A percentile compares a stretch with the other conserved stretches of the same genome.
These are phyloP conservation scores for Dunckerocampus dactyliophorus DNA, from an alignment of 2,113 vertebrate genomes.

Conservation along the genomic window DNA sequence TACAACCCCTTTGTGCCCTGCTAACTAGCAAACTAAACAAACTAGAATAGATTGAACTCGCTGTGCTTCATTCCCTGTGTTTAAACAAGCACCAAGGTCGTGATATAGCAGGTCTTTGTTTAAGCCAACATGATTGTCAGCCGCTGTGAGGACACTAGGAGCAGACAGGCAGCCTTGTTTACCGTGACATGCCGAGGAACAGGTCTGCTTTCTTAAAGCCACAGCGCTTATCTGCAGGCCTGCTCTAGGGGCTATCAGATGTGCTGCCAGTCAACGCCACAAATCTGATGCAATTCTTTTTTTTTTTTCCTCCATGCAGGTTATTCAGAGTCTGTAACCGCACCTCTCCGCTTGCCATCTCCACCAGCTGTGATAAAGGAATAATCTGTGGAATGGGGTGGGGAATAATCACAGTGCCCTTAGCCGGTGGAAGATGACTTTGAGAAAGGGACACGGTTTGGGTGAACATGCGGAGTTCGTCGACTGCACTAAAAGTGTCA, in stretches of 20 bases:
- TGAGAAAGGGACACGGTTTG: conserved; percentile 40
- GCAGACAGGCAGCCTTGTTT: conserved; percentile 56
- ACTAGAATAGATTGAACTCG: neutral
- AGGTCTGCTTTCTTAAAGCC: conserved; percentile 67
- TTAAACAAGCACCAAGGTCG: conserved; percentile 27
- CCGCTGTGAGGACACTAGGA: conserved; percentile 15
- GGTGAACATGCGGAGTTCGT: conserved; percentile 10
- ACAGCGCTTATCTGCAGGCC: conserved; percentile 63
- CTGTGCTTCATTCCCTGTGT: neutral
- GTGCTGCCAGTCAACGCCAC: conserved; percentile 62
- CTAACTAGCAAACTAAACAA: conserved; percentile 3
- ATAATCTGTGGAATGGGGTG: conserved; percentile 60
- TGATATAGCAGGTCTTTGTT: conserved; percentile 11
- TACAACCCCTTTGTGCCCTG: too few species aligned
- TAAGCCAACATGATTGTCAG: conserved; percentile 19
- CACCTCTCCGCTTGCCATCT: conserved; percentile 46
- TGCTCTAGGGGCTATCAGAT: conserved; percentile 70
- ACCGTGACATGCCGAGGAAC: conserved; percentile 53
- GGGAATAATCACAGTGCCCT: conserved; percentile 66
- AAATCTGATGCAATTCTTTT: conserved; percentile 65
- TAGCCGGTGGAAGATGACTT: conserved; percentile 54
- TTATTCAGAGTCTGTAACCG: conserved; percentile 56
- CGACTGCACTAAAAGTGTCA: too few species aligned
- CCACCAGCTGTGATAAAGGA: conserved; percentile 59
- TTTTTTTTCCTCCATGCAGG: conserved; percentile 55